Evolutionary conservation across 2,888 invertebrate genomes (phyloP).

Genomic region (Pterostichus madidus): DNA sequence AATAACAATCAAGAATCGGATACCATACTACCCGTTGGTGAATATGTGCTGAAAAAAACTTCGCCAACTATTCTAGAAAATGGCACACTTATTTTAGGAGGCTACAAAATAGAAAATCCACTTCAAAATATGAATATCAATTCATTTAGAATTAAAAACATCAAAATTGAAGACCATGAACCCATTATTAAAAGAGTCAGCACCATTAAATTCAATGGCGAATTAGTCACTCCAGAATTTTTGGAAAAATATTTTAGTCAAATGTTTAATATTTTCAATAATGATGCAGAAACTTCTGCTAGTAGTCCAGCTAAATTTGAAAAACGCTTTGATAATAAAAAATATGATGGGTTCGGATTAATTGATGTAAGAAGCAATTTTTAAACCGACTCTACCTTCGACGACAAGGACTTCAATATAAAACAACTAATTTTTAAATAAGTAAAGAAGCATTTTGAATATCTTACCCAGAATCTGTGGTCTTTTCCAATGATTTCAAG

Average conservation of each 20-base stretch:
- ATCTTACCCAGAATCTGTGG: conserved; percentile 83
- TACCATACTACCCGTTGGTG: neutral
- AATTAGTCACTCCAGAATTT: neutral
- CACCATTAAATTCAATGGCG: conserved; percentile 19
- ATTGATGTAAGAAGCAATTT: conserved; percentile 39
- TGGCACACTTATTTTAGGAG: conserved; percentile 25
- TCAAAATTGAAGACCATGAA: neutral
- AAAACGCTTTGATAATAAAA: neutral
- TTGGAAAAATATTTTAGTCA: neutral
- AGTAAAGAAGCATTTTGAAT: neutral
- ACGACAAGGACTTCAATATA: neutral
- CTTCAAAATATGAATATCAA: conserved; percentile 5
- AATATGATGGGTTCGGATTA: conserved; percentile 22
- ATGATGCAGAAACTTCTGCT: neutral
- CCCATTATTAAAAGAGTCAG: conserved; percentile 11
- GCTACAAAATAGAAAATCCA: conserved; percentile 22
- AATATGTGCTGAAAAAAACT: conserved; percentile 1
- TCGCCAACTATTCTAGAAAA: conserved; percentile 10
- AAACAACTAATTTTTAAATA: neutral
- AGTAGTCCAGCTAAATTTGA: neutral
- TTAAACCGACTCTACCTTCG: neutral
- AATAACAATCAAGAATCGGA: conserved; percentile 1
- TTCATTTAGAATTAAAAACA: conserved; percentile 20
- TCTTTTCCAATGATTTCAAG: conserved; percentile 83
- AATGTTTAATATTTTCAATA: neutral